Evolutionary conservation across 2,888 invertebrate species (phyloP), one percentile per base, ranked within the genome.

Genomic region (Tiliacea citrago): DNA sequence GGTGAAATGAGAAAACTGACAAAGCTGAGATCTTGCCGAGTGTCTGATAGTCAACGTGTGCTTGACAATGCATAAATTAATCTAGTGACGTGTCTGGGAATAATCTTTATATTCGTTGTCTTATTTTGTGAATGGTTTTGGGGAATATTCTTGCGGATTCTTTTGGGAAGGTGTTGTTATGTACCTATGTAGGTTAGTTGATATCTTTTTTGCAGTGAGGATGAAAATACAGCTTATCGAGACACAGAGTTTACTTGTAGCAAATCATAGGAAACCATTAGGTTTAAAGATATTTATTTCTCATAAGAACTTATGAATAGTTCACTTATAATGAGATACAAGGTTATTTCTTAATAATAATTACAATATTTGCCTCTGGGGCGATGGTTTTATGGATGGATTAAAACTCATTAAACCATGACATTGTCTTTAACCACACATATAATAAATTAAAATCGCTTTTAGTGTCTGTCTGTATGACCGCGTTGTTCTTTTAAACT

Each of bases 1-100:
- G 81, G 67, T 61, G 79, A 65, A 82, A 85, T 86, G 87, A 80
- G 79, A 84, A 84, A 84, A 75, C 86, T 86, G 86, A 78, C 82
- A 80, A 81, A 85, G 81, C 75, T 60, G 51, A 74, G 66, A 49
- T 73, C 68, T 60, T 79, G 57, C 60, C 51, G 63, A 79, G 68
- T 69, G 70, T 60, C 73, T 73, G 81, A 81, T 81, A 83, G 74
- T 74, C 65, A 74, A 69, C 62, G 68, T 77, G 72, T 73, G 69
- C 73, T 76, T 83, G 78, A 78, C 77, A 77, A 76, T 83, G 86
- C 74, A 83, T 83, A 77, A 73, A 75, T 86, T 80, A 81, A 74
- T 71, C 63, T 68, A 66, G 82, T 74, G 71, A 51, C 77, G 62
- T 68, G 72, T 70, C 63, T 76, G 47, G 12, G 57, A 69, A 65